Evolutionary conservation across 2,888 invertebrate genomes (phyloP), one percentile per base, ranked within the genome.

Genomic region (Desoria tigrina): DNA sequence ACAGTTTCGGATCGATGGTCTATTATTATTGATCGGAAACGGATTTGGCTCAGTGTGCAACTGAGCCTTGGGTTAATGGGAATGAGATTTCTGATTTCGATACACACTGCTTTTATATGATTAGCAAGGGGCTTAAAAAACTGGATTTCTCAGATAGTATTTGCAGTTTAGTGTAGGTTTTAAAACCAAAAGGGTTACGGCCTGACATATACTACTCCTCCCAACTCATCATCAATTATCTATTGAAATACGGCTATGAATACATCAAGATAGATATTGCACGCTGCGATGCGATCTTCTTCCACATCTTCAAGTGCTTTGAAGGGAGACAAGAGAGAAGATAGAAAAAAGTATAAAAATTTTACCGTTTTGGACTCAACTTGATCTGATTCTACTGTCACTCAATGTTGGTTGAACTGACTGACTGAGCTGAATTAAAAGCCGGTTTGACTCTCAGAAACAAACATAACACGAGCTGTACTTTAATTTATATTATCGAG

Each of bases 131-230:
- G 42, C 11, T 54, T 23, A 37, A 55, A 45, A 62, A 62, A 62
- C 62, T 55, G n/a, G 62, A 42, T 62, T 62, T 54, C 55, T 42
- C 55, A 55, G 49, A 21, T 45, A 45, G 45, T 21, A 6, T 45
- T 45, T 18, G 4, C 6, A 11, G 16, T 45, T 18, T 18, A 18
- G 45, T 45, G 45, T 16, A 45, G 21, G 21, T 45, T 45, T 45
- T 18, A 45, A 21, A 18, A 59, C 49, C 49, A 59, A 59, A 59
- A 59, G 45, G 59, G 59, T 59, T 50, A 59, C 37, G 37, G 45
- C 45, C 59, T 59, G 59, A 59, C 59, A 59, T 28, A 26, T 50
- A 49, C 59, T 59, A 45, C 59, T 59, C 59, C 59, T 59, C 37
- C 26, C 50, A 58, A 42, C 49, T 24, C 58, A 45, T 49, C 32